These are phyloP conservation scores for Nesogale talazaci DNA, from an alignment of 2,113 vertebrate genomes.

Conservation along the genomic window DNA sequence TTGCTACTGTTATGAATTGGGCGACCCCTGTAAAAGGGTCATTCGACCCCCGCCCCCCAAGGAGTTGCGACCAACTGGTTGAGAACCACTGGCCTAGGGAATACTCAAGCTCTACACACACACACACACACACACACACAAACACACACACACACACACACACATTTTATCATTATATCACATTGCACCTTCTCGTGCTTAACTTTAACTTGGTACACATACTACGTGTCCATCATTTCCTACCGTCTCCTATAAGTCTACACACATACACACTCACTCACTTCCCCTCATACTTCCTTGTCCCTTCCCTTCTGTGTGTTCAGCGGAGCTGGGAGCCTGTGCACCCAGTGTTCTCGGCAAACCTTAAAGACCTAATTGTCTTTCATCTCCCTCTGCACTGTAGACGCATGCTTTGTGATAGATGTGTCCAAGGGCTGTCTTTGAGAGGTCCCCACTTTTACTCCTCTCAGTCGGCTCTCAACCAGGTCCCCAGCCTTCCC, in stretches of 20 bases:
- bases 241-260: not conserved
- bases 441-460: not conserved
- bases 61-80: too few relatives aligned
- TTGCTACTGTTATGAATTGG: too few relatives aligned
- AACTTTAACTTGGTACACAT: constrained; percentile 5
- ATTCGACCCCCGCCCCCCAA: too few relatives aligned
- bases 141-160: not conserved
- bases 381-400: not conserved
- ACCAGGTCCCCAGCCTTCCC: not conserved
- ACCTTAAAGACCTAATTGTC: not conserved
- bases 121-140: too few relatives aligned
- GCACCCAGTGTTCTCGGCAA: not conserved
- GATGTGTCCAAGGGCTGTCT: not conserved
- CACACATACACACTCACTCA: not conserved
- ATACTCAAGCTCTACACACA: too few relatives aligned
- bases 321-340: not conserved
- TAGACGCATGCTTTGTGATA: not conserved
- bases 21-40: too few relatives aligned
- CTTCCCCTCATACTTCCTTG: not conserved
- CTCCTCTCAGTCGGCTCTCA: not conserved
- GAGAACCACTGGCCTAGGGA: too few relatives aligned
- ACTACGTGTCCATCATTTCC: not conserved
- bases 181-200: not conserved
- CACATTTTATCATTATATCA: not conserved
- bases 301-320: not conserved